Conservation (phyloP, 2,888 invertebrate genomes). For the Cordilura impudica region DNA sequence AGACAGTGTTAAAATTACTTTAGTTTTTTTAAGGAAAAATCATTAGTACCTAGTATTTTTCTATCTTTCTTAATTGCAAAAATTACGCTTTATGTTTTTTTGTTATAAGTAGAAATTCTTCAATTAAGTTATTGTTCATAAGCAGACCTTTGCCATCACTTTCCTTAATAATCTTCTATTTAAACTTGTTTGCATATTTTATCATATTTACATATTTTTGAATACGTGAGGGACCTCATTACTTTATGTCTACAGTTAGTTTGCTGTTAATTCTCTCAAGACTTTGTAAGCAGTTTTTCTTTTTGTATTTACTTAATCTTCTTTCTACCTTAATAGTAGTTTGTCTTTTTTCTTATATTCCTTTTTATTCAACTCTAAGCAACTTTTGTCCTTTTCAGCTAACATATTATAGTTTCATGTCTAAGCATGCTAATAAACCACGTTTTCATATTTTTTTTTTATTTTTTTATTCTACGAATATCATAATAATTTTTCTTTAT, state of each 20-base stretch:
- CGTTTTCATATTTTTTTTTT: conserved; percentile 1
- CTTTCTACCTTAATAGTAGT: conserved; percentile 2
- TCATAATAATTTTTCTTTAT: neutral
- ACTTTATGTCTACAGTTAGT: neutral
- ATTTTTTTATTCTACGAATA: neutral
- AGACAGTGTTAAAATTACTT: too few species aligned
- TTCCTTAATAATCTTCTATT: too few species aligned
- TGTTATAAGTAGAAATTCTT: too few species aligned
- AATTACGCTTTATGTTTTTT: too few species aligned
- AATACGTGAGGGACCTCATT: conserved; percentile 43
- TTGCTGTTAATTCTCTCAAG: conserved; percentile 6
- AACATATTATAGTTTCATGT: conserved; percentile 13
- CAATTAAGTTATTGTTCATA: too few species aligned
- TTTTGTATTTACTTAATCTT: neutral
- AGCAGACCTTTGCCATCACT: too few species aligned
- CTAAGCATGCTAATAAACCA: conserved; percentile 36
- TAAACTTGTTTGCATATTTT: too few species aligned
- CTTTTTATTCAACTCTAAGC: neutral
- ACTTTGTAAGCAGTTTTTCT: neutral
- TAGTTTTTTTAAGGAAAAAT: too few species aligned
- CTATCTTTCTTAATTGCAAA: too few species aligned
- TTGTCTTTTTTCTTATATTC: neutral
- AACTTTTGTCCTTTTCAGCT: neutral
- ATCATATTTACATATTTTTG: conserved; percentile 22
- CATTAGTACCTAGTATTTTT: too few species aligned